These are phyloP conservation scores for Harmothoe impar DNA, from an alignment of 2,888 invertebrate genomes.

Conservation along the genomic window DNA sequence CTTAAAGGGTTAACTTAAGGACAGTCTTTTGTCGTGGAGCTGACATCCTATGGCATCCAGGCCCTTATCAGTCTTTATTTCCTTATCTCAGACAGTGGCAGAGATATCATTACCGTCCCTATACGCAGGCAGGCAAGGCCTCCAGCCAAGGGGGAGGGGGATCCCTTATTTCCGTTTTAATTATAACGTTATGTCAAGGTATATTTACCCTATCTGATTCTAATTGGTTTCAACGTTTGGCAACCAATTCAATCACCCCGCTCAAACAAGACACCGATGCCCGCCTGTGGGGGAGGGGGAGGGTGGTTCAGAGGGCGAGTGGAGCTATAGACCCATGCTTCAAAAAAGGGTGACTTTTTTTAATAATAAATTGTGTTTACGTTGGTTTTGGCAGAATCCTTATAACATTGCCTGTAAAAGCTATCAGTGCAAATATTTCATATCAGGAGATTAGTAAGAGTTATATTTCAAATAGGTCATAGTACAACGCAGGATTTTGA, in stretches of 20 bases:
- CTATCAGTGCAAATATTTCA: no score
- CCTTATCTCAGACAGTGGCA: not conserved
- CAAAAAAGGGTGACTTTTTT: no score
- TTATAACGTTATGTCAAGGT: slow-evolving; percentile 36
- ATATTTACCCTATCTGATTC: slow-evolving; percentile 21
- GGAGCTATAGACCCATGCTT: no score
- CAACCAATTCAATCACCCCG: slow-evolving; percentile 41
- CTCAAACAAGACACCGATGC: slow-evolving; percentile 23
- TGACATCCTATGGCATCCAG: not conserved
- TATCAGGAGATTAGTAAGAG: no score
- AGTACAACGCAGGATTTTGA: no score
- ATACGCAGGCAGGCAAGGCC: not conserved
- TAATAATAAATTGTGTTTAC: no score
- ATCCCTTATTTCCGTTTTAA: slow-evolving; percentile 19
- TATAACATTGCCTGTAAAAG: no score
- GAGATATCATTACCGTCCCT: not conserved
- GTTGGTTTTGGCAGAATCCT: no score
- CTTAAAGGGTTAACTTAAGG: not conserved
- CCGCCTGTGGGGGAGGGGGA: slow-evolving; percentile 9
- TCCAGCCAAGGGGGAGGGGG: not conserved
- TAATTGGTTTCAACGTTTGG: slow-evolving; percentile 35
- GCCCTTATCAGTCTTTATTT: not conserved
- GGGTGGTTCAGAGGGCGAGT: not conserved
- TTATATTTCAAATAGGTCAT: no score
- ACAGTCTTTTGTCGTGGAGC: not conserved